Evolutionary conservation across 2,888 invertebrate species (phyloP).

Genomic region (Hofmannophila pseudospretella): DNA sequence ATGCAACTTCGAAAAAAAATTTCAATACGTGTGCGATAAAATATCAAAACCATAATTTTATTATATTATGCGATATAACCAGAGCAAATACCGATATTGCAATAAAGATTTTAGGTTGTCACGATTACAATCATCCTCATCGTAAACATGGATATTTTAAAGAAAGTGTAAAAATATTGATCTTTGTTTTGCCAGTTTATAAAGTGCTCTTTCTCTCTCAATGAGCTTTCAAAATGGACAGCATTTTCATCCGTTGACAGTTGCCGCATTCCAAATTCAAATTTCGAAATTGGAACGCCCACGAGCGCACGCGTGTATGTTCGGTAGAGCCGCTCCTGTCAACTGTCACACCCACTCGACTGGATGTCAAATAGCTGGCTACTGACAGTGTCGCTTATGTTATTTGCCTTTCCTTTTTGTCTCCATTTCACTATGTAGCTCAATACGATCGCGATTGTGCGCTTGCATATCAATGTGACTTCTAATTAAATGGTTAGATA

Average conservation of each 20-base stretch:
- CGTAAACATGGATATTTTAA: too few species aligned
- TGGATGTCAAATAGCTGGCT: conserved; percentile 25
- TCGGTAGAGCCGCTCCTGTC: conserved; percentile 23
- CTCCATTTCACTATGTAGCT: conserved; percentile 14
- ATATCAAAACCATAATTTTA: too few species aligned
- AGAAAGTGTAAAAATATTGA: too few species aligned
- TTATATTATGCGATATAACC: too few species aligned
- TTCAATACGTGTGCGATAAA: too few species aligned
- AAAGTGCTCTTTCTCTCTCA: conserved; percentile 23
- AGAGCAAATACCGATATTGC: too few species aligned
- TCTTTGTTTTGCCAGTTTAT: too few species aligned
- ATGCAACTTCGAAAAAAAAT: too few species aligned
- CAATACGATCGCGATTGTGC: conserved; percentile 12
- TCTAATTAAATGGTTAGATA: too few species aligned
- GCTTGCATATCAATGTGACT: neutral
- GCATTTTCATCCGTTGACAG: conserved; percentile 24
- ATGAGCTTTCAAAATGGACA: conserved; percentile 24
- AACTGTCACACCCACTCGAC: conserved; percentile 42
- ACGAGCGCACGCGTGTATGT: conserved; percentile 18
- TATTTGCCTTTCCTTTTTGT: conserved; percentile 19
- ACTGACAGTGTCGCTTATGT: conserved; percentile 31
- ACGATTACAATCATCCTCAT: too few species aligned
- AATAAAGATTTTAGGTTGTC: too few species aligned
- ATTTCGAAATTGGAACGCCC: conserved; percentile 35
- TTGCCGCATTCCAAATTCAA: conserved; percentile 23